Percentiles rank a stretch among this genome's conserved stretches.
Evolutionary conservation across 2,113 vertebrate genomes (phyloP).

Genomic region (Trogon surrucura): DNA sequence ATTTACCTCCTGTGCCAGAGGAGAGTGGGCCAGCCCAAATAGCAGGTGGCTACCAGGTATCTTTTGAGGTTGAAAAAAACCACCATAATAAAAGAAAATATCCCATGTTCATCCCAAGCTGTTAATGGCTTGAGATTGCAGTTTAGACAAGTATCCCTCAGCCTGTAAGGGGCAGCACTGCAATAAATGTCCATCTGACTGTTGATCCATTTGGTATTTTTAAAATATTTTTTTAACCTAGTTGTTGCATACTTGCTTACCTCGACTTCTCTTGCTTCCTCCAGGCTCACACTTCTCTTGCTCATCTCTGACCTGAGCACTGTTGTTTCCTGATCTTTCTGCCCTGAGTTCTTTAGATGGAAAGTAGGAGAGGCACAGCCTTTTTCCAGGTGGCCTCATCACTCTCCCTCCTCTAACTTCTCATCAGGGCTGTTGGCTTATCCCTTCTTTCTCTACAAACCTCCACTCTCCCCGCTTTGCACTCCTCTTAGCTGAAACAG

Average conservation of each 20-base stretch:
- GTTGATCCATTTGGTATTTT: neutral
- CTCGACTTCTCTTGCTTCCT: neutral
- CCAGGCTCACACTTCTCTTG: neutral
- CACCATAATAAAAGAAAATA: too few relatives aligned
- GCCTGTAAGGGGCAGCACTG: neutral
- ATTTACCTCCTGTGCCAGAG: neutral
- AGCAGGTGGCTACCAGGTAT: neutral
- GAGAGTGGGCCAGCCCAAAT: neutral
- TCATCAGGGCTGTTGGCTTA: neutral
- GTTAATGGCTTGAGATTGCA: neutral
- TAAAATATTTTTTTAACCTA: neutral
- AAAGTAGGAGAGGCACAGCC: neutral
- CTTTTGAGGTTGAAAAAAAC: neutral
- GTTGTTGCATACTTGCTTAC: neutral
- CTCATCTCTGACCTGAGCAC: neutral
- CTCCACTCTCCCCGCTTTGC: neutral
- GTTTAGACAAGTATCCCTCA: neutral
- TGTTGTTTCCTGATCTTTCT: neutral
- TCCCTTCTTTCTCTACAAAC: neutral
- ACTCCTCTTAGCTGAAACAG: neutral
- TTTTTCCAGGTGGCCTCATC: neutral
- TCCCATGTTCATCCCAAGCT: neutral
- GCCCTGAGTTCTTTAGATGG: neutral
- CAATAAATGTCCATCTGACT: neutral
- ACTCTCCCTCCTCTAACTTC: neutral